Conservation (phyloP, 2,888 invertebrate species). For the Caenorhabditis auriculariae region DNA sequence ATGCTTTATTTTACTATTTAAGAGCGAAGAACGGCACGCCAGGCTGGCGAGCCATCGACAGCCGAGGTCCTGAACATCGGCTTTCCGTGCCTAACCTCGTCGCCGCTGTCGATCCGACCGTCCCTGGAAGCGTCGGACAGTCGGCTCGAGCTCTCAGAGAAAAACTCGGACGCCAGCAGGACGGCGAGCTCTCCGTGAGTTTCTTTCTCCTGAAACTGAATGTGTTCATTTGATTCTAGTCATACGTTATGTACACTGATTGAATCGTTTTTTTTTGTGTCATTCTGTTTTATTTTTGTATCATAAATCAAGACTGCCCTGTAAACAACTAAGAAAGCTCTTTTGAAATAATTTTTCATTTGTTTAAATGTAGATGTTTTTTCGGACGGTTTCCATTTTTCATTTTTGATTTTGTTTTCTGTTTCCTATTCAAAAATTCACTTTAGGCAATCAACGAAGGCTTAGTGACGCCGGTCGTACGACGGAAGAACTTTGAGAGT, state of each 20-base stretch:
- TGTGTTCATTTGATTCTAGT: no score
- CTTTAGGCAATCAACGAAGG: slow-evolving; percentile 59
- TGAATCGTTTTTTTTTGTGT: no score
- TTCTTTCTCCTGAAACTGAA: slow-evolving; percentile 1
- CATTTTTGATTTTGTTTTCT: not conserved
- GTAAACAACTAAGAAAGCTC: no score
- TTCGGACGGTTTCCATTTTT: not conserved
- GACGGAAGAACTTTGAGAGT: slow-evolving; percentile 45
- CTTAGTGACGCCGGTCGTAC: slow-evolving; percentile 53
- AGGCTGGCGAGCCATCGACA: no score
- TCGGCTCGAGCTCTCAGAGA: slow-evolving; percentile 39
- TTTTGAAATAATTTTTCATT: no score
- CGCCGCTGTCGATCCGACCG: slow-evolving; percentile 29
- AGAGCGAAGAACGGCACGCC: no score
- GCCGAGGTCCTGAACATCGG: slow-evolving; percentile 31
- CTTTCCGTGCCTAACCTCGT: slow-evolving; percentile 44
- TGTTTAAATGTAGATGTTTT: no score
- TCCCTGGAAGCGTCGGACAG: slow-evolving; percentile 24
- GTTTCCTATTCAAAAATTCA: not conserved
- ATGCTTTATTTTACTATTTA: no score
- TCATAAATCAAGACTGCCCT: not conserved
- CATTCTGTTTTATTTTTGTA: no score
- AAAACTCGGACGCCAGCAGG: slow-evolving; percentile 35
- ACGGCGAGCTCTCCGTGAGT: slow-evolving; percentile 26
- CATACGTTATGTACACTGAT: no score